A percentile compares a stretch with the other conserved stretches of the same genome.
Evolutionary conservation across 2,113 vertebrate species (phyloP).

Genomic region (Cyanoramphus novaezelandiae): DNA sequence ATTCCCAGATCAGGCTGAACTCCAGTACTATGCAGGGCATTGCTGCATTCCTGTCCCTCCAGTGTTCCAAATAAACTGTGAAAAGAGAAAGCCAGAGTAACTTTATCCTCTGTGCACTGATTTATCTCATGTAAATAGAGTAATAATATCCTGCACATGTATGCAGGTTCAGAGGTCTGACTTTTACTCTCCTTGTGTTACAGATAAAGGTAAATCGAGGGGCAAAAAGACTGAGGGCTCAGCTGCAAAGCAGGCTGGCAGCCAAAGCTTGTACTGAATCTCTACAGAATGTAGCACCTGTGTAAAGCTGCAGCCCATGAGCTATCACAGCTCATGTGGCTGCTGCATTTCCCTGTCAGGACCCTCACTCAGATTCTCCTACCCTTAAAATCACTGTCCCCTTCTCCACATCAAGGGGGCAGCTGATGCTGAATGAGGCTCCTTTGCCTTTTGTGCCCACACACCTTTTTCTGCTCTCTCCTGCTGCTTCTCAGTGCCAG

Average conservation of each 20-base stretch:
- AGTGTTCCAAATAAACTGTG: neutral
- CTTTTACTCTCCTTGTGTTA: neutral
- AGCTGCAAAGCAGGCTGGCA: neutral
- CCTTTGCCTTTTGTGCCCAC: neutral
- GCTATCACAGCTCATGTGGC: accelerated
- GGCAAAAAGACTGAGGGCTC: neutral
- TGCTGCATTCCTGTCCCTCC: neutral
- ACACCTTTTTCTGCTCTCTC: neutral
- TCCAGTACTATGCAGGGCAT: neutral
- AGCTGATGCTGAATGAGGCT: neutral
- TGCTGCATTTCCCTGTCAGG: neutral
- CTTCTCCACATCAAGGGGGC: neutral
- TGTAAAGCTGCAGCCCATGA: neutral
- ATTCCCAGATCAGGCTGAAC: neutral
- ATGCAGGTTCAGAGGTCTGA: neutral
- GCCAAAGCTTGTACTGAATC: neutral
- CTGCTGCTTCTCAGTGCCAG: neutral
- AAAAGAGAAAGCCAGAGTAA: neutral
- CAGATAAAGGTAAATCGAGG: neutral
- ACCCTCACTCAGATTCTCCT: neutral
- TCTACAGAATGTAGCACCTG: neutral
- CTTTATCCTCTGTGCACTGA: neutral
- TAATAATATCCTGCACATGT: neutral
- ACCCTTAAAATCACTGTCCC: neutral
- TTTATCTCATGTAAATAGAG: neutral